Conservation (phyloP, 1,140 invertebrate genomes). For the Aphis gossypii region DNA sequence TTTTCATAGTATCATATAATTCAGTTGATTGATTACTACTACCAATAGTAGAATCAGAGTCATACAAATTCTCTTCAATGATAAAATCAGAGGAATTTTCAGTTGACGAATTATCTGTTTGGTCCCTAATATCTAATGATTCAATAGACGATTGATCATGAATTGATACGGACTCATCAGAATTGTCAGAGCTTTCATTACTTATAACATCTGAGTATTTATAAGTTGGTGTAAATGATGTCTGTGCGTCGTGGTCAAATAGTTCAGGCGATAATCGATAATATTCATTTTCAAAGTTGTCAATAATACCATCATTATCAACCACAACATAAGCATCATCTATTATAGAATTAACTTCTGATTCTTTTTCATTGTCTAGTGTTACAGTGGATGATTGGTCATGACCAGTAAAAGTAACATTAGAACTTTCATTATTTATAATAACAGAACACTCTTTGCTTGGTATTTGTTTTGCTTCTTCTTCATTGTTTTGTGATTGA, state of each 20-base stretch:
- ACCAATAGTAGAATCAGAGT: neutral
- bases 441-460: neutral
- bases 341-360: neutral
- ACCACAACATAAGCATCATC: neutral
- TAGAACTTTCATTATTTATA: neutral
- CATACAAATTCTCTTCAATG: neutral
- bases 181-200: neutral
- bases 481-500: neutral
- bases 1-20: neutral
- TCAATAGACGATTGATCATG: constrained; percentile 12
- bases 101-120: neutral
- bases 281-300: constrained; percentile 6
- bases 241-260: neutral
- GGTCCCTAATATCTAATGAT: neutral
- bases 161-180: neutral
- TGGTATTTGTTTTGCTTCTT: neutral
- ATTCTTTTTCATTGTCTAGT: neutral
- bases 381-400: neutral
- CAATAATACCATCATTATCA: neutral
- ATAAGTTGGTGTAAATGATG: neutral
- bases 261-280: neutral
- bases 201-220: neutral
- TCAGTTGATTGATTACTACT: constrained; percentile 17
- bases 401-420: neutral
- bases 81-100: neutral